These are phyloP conservation scores for Miniopterus natalensis DNA, from an alignment of 2,113 vertebrate genomes.

Conservation along the genomic window DNA sequence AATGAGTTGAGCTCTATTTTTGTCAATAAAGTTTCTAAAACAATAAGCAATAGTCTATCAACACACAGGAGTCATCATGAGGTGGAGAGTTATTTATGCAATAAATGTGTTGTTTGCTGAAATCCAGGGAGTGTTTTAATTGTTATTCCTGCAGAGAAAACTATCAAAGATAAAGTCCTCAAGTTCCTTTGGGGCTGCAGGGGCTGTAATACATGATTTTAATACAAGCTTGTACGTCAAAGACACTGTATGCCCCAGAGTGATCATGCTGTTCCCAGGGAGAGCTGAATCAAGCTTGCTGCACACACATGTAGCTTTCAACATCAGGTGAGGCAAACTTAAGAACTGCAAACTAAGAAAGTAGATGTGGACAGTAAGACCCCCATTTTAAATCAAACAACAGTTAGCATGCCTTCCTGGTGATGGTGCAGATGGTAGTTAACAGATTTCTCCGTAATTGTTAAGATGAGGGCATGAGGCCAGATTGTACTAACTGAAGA, in stretches of 20 bases:
- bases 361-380: conserved; percentile 45
- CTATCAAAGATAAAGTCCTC: background rate
- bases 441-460: conserved; percentile 63
- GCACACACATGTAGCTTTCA: background rate
- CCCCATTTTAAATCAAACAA: conserved; percentile 68
- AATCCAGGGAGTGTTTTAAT: conserved; percentile 20
- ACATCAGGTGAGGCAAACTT: background rate
- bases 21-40: conserved; percentile 59
- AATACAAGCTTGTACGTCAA: background rate
- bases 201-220: background rate
- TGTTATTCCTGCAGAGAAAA: conserved; percentile 63
- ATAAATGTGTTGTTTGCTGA: conserved; percentile 38
- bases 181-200: background rate
- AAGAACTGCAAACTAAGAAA: conserved; percentile 64
- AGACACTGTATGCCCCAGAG: background rate
- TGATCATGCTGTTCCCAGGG: too few relatives aligned
- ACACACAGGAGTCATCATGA: conserved; percentile 11
- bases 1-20: conserved; percentile 31
- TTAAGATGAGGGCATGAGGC: conserved; percentile 64
- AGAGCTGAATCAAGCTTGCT: background rate
- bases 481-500: conserved; percentile 74
- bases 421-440: conserved; percentile 71
- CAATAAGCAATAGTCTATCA: conserved; percentile 57
- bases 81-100: conserved; percentile 16
- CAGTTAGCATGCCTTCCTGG: conserved; percentile 53